Evolutionary conservation across 2,888 invertebrate genomes (phyloP).

Genomic region (Stenichneumon culpator): DNA sequence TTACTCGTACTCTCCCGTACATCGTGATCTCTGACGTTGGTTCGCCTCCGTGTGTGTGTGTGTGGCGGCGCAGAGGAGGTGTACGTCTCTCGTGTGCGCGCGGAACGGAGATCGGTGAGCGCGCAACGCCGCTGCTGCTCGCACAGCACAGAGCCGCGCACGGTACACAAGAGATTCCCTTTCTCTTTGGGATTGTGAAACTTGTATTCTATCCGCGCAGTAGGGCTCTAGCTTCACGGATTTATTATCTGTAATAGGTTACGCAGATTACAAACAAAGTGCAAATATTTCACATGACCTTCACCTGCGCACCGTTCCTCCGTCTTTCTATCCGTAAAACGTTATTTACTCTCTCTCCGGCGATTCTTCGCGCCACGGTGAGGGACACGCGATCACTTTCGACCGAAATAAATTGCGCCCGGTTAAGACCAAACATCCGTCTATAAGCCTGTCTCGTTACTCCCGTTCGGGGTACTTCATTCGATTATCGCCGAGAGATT

Average conservation of each 20-base stretch:
- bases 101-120: slow-evolving; percentile 9
- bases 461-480: neutral
- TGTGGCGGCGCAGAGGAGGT: neutral
- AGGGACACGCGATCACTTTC: slow-evolving; percentile 61
- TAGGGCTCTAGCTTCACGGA: slow-evolving; percentile 72
- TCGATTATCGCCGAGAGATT: neutral
- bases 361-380: slow-evolving; percentile 46
- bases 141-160: neutral
- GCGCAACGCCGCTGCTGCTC: slow-evolving; percentile 2
- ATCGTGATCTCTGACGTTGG: slow-evolving; percentile 52
- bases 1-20: slow-evolving; percentile 47
- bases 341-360: slow-evolving; percentile 34
- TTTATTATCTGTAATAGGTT: slow-evolving; percentile 82
- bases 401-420: slow-evolving; percentile 51
- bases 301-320: slow-evolving; percentile 75
- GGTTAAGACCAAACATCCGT: slow-evolving; percentile 14
- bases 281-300: slow-evolving; percentile 84
- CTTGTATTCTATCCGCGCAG: slow-evolving; percentile 74
- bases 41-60: neutral
- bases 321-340: slow-evolving; percentile 21
- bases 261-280: slow-evolving; percentile 83
- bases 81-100: slow-evolving; percentile 10
- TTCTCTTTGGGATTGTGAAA: slow-evolving; percentile 83
- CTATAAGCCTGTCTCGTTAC: slow-evolving; percentile 30
- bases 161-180: slow-evolving; percentile 77